phyloP scores from a whole-genome alignment of 2,888 invertebrate genomes.

The Dynastes tityus region DNA sequence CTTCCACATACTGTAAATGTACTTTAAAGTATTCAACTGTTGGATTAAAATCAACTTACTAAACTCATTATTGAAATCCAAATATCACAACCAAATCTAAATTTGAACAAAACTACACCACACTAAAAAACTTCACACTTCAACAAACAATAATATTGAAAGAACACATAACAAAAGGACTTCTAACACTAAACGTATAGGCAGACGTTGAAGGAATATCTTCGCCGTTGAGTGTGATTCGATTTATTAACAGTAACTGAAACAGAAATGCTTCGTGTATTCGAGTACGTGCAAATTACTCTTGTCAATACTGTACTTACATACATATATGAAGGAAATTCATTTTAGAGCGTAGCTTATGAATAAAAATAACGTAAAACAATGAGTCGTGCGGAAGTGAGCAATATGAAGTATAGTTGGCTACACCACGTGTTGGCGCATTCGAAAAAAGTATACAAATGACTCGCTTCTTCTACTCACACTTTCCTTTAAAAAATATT shows the following conservation, averaged over 20 bases:
- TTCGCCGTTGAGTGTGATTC: not conserved
- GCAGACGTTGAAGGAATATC: too few species aligned
- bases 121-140: too few species aligned
- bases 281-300: slow-evolving; percentile 14
- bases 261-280: not conserved
- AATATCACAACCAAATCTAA: not conserved
- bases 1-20: too few species aligned
- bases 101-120: too few species aligned
- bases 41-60: not conserved
- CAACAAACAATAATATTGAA: too few species aligned
- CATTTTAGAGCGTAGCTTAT: slow-evolving; percentile 3
- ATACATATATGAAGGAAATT: slow-evolving; percentile 5
- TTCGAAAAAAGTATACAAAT: not conserved
- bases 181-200: not conserved
- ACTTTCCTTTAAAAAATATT: too few species aligned
- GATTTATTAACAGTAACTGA: not conserved
- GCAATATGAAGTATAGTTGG: slow-evolving; percentile 22
- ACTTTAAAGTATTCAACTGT: too few species aligned
- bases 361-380: slow-evolving; percentile 38
- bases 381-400: slow-evolving; percentile 27
- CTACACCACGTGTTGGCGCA: not conserved
- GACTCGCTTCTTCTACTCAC: not conserved
- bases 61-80: not conserved
- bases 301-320: not conserved
- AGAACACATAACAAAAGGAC: not conserved